Percentiles rank a stretch among this genome's conserved stretches.
These are phyloP conservation scores for Syrmaticus mikado DNA, from an alignment of 2,113 vertebrate species.

Conservation along the genomic window DNA sequence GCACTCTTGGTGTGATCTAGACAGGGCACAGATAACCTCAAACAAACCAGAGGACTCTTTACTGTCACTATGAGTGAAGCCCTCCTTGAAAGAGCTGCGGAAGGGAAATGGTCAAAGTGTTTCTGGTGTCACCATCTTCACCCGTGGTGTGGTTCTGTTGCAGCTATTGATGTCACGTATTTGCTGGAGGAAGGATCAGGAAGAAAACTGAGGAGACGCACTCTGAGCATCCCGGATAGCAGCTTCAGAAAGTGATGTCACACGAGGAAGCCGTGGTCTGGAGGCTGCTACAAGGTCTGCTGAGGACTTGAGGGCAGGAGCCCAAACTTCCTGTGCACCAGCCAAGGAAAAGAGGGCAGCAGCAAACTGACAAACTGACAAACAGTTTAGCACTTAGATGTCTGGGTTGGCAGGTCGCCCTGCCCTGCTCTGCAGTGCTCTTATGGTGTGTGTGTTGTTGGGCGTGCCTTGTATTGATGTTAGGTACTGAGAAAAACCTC, in stretches of 20 bases:
- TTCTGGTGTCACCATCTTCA: rapidly evolving
- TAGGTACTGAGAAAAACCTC: slow-evolving; percentile 79
- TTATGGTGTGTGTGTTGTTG: slow-evolving; percentile 63
- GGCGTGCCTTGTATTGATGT: slow-evolving; percentile 71
- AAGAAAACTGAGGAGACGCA: slow-evolving; percentile 89
- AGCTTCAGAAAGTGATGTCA: slow-evolving; percentile 88
- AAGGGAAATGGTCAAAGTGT: rapidly evolving
- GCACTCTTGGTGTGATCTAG: not conserved
- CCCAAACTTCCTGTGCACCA: slow-evolving; percentile 21
- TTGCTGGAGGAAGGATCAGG: slow-evolving; percentile 95
- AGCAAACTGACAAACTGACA: slow-evolving; percentile 57
- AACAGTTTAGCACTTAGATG: slow-evolving; percentile 68
- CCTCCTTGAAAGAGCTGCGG: not conserved
- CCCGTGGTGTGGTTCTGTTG: slow-evolving; percentile 28
- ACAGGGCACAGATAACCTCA: not conserved
- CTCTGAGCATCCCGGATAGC: slow-evolving; percentile 88
- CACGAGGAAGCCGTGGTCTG: not conserved
- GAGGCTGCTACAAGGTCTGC: slow-evolving; percentile 48
- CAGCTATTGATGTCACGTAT: slow-evolving; percentile 98
- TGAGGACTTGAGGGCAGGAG: slow-evolving; percentile 41
- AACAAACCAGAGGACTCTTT: not conserved
- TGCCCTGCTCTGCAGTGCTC: slow-evolving; percentile 59
- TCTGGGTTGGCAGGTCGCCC: not conserved
- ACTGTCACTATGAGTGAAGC: rapidly evolving
- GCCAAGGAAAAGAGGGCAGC: slow-evolving; percentile 47